These are phyloP conservation scores for Epizoanthus illoricatus DNA, from an alignment of 92 coral and sea anemone genomes.

Conservation along the genomic window DNA sequence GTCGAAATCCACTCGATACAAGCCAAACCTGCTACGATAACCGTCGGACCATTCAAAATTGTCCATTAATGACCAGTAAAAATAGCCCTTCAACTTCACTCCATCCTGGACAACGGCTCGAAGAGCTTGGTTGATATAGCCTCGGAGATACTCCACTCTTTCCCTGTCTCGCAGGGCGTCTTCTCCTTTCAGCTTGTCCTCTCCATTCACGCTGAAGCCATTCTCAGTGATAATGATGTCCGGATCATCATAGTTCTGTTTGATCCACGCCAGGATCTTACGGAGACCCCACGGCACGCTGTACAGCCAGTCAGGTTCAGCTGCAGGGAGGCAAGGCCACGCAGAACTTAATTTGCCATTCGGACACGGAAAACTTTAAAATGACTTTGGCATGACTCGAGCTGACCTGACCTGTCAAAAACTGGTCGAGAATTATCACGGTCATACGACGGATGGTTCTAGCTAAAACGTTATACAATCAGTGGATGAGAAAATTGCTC, in stretches of 20 bases:
- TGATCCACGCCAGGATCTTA: conserved; percentile 79
- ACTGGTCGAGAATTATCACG: too few species aligned
- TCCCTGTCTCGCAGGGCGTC: conserved; percentile 78
- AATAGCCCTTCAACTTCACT: conserved; percentile 86
- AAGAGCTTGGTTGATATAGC: conserved; percentile 76
- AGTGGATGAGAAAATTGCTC: too few species aligned
- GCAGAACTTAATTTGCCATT: background rate
- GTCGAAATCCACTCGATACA: conserved; percentile 82
- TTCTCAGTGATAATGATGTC: conserved; percentile 87
- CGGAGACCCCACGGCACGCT: conserved; percentile 91
- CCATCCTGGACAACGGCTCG: conserved; percentile 75
- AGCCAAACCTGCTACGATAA: conserved; percentile 75
- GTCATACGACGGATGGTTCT: too few species aligned
- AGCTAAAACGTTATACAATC: too few species aligned
- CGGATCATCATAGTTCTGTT: conserved; percentile 77
- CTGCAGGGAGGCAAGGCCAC: conserved; percentile 37
- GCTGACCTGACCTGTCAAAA: too few species aligned
- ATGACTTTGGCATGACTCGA: too few species aligned
- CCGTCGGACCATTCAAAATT: conserved; percentile 97
- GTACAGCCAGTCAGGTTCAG: conserved; percentile 85
- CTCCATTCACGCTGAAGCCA: conserved; percentile 87
- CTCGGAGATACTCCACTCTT: conserved; percentile 64
- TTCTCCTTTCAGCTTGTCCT: conserved; percentile 53
- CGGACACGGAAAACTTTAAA: background rate
- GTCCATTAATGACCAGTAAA: conserved; percentile 91